Evolutionary conservation across 2,888 invertebrate genomes (phyloP), one percentile per base, ranked within the genome.

Genomic region (Ornithoptera alexandrae): DNA sequence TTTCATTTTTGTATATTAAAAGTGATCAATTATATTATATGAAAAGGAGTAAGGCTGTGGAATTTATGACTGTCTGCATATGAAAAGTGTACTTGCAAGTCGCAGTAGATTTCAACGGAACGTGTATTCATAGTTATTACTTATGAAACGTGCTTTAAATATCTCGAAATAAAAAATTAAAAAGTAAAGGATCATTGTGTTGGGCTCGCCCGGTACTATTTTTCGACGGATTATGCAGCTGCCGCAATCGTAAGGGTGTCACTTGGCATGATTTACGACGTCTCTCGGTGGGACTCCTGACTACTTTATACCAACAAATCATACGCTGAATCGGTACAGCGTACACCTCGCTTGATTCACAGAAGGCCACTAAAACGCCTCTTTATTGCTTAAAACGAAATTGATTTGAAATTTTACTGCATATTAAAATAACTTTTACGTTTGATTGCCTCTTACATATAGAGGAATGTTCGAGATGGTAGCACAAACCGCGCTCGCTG

Each of bases 351-450:
- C 81, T 81, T 87, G 86, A 86, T 85, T 89, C 88, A 87, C 81
- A 75, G 84, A 81, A 83, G 78, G 78, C 78, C 80, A 84, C 85
- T 86, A 85, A 88, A 88, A 83, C 75, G 76, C 78, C 74, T 82
- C 83, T 90, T 90, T 89, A 89, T 83, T 79, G 81, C 84, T 82
- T 75, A 76, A 82, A 87, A 86, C 86, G 84, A 87, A 89, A 90
- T 91, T 87, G 87, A 91, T 90, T 90, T 87, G 78, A 85, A 87
- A 87, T 89, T 89, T 90, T 89, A 91, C 85, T 90, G 88, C 89
- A 87, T 90, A 90, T 90, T 90, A 89, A 89, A 89, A 84, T 89
- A 89, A 88, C 87, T 86, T 88, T 87, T 88, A 86, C 83, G 83
- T 90, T 85, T 83, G 85, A 88, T 87, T 83, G 84, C 84, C 83